Evolutionary conservation across 2,888 invertebrate genomes (phyloP).

Genomic region (Mellilla xanthometata): DNA sequence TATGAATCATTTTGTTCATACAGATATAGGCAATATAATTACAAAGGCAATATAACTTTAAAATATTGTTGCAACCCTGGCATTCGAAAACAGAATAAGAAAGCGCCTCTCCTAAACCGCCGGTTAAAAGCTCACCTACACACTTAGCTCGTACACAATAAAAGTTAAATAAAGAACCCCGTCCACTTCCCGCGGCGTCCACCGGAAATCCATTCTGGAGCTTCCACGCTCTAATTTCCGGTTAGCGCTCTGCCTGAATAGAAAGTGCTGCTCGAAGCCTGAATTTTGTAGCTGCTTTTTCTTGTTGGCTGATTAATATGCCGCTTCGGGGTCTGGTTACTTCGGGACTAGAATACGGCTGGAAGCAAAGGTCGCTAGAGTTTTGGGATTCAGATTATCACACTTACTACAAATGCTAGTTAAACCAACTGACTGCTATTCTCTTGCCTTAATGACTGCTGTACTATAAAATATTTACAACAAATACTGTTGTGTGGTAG

Average conservation of each 20-base stretch:
- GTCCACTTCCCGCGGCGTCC: constrained; percentile 37
- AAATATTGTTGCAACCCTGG: not conserved
- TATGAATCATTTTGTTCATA: too few relatives aligned
- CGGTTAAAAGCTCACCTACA: constrained; percentile 26
- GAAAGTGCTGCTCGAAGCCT: constrained; percentile 36
- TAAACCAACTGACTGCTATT: too few relatives aligned
- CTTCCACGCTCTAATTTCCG: constrained; percentile 60
- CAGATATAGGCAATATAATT: too few relatives aligned
- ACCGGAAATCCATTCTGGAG: constrained; percentile 57
- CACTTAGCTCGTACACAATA: constrained; percentile 41
- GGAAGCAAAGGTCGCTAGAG: too few relatives aligned
- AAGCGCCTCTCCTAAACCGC: constrained; percentile 33
- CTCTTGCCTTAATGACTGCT: too few relatives aligned
- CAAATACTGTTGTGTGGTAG: too few relatives aligned
- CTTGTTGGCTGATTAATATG: constrained; percentile 18
- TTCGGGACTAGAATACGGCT: too few relatives aligned
- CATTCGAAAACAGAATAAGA: constrained; percentile 4
- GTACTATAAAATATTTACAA: too few relatives aligned
- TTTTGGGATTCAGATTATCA: too few relatives aligned
- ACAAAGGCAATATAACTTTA: too few relatives aligned
- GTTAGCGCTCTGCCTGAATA: constrained; percentile 41
- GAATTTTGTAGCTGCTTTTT: constrained; percentile 28
- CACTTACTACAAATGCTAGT: too few relatives aligned
- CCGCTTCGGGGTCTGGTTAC: constrained; percentile 2
- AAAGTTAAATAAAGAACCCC: constrained; percentile 50